A percentile compares a stretch with the other conserved stretches of the same genome.
Conservation (phyloP, 2,797 vertebrate species). For the Anguilla pacifica region DNA sequence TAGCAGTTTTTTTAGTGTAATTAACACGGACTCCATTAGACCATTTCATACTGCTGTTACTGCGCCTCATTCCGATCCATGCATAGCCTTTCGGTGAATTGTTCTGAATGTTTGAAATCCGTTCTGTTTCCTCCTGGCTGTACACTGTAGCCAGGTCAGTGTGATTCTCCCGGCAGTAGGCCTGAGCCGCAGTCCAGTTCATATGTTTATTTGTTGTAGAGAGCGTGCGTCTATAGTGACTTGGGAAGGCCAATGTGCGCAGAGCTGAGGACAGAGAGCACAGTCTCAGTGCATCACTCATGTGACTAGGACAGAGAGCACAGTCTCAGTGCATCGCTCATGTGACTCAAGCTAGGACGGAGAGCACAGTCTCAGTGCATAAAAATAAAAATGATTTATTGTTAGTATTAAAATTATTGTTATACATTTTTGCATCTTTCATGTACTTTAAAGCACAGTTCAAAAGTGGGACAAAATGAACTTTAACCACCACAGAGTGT, state of each 20-base stretch:
- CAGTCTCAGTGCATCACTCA: neutral
- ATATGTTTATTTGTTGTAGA: rapidly evolving
- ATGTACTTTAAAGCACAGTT: too few species aligned
- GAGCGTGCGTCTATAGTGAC: neutral
- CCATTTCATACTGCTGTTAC: neutral
- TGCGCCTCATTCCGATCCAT: neutral
- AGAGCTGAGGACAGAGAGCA: neutral
- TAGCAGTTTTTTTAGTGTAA: neutral
- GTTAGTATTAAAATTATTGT: neutral
- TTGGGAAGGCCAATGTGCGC: neutral
- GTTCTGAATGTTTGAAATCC: neutral
- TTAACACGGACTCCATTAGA: neutral
- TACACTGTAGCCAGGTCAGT: neutral
- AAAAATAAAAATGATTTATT: neutral
- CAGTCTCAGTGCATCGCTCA: too few species aligned
- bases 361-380: too few species aligned
- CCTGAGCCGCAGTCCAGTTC: neutral
- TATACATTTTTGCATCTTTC: neutral
- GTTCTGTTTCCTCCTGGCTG: neutral
- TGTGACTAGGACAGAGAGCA: neutral
- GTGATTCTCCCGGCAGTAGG: neutral
- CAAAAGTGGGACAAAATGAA: too few species aligned
- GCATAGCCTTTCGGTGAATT: rapidly evolving
- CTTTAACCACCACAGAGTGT: too few species aligned
- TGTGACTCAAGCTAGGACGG: too few species aligned